These are phyloP conservation scores for Trididemnum clinides DNA, from an alignment of 23 tunicate genomes.

Conservation along the genomic window DNA sequence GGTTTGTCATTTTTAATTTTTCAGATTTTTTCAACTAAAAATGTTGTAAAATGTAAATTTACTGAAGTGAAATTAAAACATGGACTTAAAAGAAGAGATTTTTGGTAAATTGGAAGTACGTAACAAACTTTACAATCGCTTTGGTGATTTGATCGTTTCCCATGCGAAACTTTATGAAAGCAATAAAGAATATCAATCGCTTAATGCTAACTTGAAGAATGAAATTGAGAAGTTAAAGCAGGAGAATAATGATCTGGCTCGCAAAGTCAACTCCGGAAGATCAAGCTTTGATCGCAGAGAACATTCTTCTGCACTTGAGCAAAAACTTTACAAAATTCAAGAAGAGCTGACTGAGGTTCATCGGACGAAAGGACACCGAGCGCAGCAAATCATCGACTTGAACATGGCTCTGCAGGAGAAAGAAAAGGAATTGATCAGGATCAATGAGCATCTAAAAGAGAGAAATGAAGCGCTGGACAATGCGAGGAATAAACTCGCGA, in stretches of 20 bases:
- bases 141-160: slow-evolving; percentile 21
- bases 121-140: slow-evolving; percentile 11
- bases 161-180: slow-evolving; percentile 29
- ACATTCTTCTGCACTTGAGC: slow-evolving; percentile 62
- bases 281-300: slow-evolving; percentile 59
- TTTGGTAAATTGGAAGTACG: slow-evolving; percentile 18
- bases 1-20: no score
- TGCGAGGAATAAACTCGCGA: not conserved
- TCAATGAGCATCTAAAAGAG: not conserved
- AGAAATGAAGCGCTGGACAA: not conserved
- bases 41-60: no score
- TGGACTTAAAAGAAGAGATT: not conserved
- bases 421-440: slow-evolving; percentile 43
- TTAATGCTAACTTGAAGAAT: not conserved
- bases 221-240: slow-evolving; percentile 47
- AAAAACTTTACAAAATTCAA: slow-evolving; percentile 63
- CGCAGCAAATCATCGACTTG: slow-evolving; percentile 81
- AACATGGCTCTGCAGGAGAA: slow-evolving; percentile 85
- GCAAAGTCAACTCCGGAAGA: slow-evolving; percentile 26
- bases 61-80: no score
- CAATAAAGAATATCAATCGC: not conserved
- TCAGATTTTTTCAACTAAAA: no score
- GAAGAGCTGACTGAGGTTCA: slow-evolving; percentile 90
- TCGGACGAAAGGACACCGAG: slow-evolving; percentile 80
- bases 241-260: slow-evolving; percentile 52